Base-by-base conservation (phyloP, 2,888 invertebrate species). In the Netelia inedita region DNA sequence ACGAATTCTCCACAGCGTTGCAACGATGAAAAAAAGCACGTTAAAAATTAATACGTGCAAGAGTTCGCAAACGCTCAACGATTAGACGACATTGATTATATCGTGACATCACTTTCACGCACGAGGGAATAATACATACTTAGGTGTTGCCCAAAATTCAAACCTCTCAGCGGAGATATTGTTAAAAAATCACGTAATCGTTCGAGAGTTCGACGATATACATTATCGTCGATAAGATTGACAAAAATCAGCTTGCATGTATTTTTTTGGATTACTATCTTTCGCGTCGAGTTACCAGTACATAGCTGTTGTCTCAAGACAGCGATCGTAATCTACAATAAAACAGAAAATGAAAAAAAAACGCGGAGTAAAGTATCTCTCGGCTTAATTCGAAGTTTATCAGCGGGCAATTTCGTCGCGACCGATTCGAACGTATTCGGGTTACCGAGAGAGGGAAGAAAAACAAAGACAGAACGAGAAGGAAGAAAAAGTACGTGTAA, bases 221-320 rank as follows among this genome's bases (percentile, higher is more conserved):
- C 3, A 21, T 9, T 57, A 76, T 68, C 57, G 43, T 59, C 43
- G 76, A 76, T 76, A 76, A 76, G 76, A 76, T 43, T 66, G 9
- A 16, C 16, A 55, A 11, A 55, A 11, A n/a, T 46, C 46, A 14
- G 14, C 46, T 35, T 35, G 35, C 35, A 35, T 35, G 35, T 6
- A 3, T 46, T 46, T 46, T 46, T n/a, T 53, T 53, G 11, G 28
- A 71, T 23, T 16, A 28, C 14, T 16, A 50, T 71, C 69, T 46
- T 35, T 35, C 35, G 11, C 14, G 14, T 46, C 3, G 10, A 14
- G 10, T 46, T 46, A 46, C 14, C 2, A 46, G 11, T 46, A 35
- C 35, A 35, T 6, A 35, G 35, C 0, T 8, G 35, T 35, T 35
- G 35, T 35, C 0, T 35, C 6, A 35, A 35, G 35, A 46, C 14